These are phyloP conservation scores for Tadarida brasiliensis DNA, from an alignment of 2,797 vertebrate genomes.

Conservation along the genomic window DNA sequence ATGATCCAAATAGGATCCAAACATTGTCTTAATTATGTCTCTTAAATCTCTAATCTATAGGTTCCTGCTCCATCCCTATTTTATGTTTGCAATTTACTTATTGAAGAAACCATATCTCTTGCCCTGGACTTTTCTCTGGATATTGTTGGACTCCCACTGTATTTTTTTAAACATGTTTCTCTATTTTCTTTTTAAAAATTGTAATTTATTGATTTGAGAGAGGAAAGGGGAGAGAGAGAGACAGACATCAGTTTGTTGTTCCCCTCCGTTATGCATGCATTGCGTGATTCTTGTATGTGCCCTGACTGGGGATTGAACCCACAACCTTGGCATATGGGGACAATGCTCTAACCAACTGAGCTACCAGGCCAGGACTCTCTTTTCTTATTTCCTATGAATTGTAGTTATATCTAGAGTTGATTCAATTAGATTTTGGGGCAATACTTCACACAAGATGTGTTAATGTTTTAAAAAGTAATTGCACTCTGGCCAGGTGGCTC, in stretches of 20 bases:
- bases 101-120: background rate
- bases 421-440: background rate
- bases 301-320: background rate
- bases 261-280: background rate
- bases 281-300: background rate
- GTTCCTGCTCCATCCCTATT: background rate
- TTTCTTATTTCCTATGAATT: constrained; percentile 57
- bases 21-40: background rate
- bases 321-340: background rate
- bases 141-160: background rate
- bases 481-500: background rate
- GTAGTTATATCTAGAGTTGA: background rate
- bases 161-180: background rate
- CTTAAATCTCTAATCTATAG: constrained; percentile 18
- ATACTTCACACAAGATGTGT: background rate
- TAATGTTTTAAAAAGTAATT: constrained; percentile 57
- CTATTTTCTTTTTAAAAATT: background rate
- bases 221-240: background rate
- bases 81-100: constrained; percentile 7
- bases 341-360: background rate
- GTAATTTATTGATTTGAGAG: too few species aligned
- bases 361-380: background rate
- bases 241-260: background rate
- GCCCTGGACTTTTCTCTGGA: background rate
- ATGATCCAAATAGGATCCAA: constrained; percentile 16